These are phyloP conservation scores for Pandion haliaetus DNA, from an alignment of 2,113 vertebrate species.

Conservation along the genomic window DNA sequence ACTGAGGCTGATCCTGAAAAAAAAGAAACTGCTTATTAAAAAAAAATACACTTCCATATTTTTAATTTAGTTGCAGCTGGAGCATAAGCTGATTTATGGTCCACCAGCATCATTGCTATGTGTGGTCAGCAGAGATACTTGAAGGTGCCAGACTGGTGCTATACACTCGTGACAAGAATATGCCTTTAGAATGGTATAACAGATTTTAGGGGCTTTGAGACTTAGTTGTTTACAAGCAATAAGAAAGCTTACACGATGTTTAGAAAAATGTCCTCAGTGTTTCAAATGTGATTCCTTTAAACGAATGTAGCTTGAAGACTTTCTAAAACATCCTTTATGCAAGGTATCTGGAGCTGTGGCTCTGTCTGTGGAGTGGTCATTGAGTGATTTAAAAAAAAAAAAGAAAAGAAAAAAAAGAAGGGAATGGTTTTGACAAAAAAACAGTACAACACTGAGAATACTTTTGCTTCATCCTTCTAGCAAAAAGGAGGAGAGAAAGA, in stretches of 20 bases:
- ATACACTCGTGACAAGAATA: neutral
- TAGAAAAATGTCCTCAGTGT: neutral
- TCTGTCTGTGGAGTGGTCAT: neutral
- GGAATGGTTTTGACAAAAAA: neutral
- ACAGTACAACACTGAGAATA: neutral
- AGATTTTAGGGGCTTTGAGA: neutral
- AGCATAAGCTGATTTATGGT: neutral
- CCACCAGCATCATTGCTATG: neutral
- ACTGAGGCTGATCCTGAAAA: neutral
- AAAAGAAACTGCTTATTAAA: neutral
- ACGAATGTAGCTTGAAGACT: neutral
- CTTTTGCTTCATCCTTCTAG: neutral
- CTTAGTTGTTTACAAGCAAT: neutral
- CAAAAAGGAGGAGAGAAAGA: neutral
- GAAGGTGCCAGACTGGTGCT: neutral
- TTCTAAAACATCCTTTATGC: neutral
- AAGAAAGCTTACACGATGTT: neutral
- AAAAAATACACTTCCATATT: neutral
- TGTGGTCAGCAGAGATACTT: neutral
- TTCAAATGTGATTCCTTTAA: neutral
- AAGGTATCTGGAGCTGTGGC: neutral
- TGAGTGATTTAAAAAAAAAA: neutral
- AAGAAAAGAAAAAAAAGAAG: accelerated
- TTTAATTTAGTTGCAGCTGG: neutral
- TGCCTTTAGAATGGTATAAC: neutral